Evolutionary conservation across 2,797 vertebrate species (phyloP), one percentile per base, ranked within the genome.

Genomic region (Tangara arthus): DNA sequence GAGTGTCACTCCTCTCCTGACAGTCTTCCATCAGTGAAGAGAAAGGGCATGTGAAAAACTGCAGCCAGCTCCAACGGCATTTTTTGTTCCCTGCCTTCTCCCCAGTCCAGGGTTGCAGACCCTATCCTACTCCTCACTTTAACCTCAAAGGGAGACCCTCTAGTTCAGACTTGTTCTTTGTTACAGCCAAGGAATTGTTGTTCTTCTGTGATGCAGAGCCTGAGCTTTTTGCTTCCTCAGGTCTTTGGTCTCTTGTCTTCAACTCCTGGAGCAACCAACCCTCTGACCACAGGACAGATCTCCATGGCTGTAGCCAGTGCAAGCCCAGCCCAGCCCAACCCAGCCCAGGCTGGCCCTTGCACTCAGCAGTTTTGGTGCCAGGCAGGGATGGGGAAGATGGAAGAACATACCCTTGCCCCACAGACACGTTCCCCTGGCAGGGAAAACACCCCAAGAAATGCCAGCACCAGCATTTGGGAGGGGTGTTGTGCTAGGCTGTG

Each of bases 391-490:
- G 28, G n/a, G 12, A 47, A 17, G 27, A 30, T 23, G 34, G 30
- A n/a, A 34, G 12, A 34, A 28, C 22, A 32, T 11, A 21, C 35
- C 9, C 49, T 41, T 85, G 53, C 37, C 46, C 28, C 27, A 7
- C 44, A 68, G 61, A 41, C 44, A 83, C 0, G 1, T 11, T 84
- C 9, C 9, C 23, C 42, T 56, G 61, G 41, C 22, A 46, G 53
- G 14, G 60, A 19, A 21, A 71, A n/a, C 19, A 30, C 15, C 16
- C 9, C 0, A 0, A 8, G 37, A 63, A 12, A 20, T 87, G 18
- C 9, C 49, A 75, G 41, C 41, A 37, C 8, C 49, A 52, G 22
- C 10, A 23, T 66, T 60, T 84, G 57, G 32, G 30, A 57, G 26
- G 24, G 32, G 3, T 10, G 23, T 49, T 89, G 57, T 47, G 32